Evolutionary conservation across 2,888 invertebrate species (phyloP), one percentile per base, ranked within the genome.

Genomic region (Phyllotreta striolata): DNA sequence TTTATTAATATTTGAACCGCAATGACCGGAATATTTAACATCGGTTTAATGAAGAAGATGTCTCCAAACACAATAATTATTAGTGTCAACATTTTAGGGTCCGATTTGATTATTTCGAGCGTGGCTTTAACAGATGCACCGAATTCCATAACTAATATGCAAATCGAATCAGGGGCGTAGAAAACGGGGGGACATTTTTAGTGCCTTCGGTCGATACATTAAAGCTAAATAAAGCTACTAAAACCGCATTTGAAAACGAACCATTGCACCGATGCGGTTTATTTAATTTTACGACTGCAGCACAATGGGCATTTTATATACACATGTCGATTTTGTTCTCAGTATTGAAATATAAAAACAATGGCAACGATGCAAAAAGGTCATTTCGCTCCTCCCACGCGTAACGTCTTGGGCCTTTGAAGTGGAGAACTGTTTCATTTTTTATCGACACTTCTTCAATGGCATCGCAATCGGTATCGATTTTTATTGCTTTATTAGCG

Each of bases 31-130:
- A 44, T 24, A 24, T 24, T 24, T 24, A 24, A 24, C 24, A 24
- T 24, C 24, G 24, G 24, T 24, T 24, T 24, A 24, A 24, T 24
- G 24, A 24, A 24, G 56, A 55, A 46, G 37, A 49, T 54, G 52
- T 56, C 61, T 40, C 51, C 57, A 47, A 58, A 46, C 47, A 47
- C 51, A 59, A 24, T 24, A 24, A 24, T 24, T 24, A 24, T 4
- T 24, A 24, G 24, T 24, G 24, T 24, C 24, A 24, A 24, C 24
- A 24, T 24, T 51, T 51, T 51, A 51, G 14, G 14, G 12, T 10
- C n/a, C 38, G 51, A 51, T 10, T 49, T 51, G 38, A 51, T 51
- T 51, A 51, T 51, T 51, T 35, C n/a, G 51, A 37, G 37, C 24
- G 8, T 8, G n/a, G 37, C 38, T 4, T 41, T 10, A 9, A 6